Percentiles rank a stretch among this genome's conserved stretches.
Conservation (phyloP, 2,113 vertebrate genomes). For the Cyprinodon tularosa region DNA sequence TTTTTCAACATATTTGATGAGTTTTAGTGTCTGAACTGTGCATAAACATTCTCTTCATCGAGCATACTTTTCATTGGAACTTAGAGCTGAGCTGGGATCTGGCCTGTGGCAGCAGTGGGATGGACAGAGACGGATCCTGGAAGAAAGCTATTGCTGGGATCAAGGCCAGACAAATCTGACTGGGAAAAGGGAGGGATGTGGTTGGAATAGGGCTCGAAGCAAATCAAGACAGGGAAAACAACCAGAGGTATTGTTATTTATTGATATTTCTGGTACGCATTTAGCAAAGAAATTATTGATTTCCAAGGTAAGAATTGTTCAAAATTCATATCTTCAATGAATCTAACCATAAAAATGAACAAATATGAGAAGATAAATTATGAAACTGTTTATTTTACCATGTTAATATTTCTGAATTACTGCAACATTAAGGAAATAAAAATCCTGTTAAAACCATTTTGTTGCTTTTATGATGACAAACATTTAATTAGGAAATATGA, state of each 20-base stretch:
- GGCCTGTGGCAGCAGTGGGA: constrained; percentile 57
- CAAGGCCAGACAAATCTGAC: constrained; percentile 55
- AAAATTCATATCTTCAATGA: background rate
- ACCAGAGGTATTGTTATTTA: constrained; percentile 16
- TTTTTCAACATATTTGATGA: constrained; percentile 8
- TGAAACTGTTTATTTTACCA: background rate
- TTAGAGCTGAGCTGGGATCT: constrained; percentile 29
- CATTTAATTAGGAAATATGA: background rate
- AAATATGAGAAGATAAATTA: background rate
- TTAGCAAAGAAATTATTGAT: constrained; percentile 9
- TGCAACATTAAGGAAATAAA: background rate
- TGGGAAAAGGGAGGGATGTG: constrained; percentile 54
- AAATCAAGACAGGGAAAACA: constrained; percentile 43
- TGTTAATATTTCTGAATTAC: background rate
- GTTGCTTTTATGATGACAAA: background rate
- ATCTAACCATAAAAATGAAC: background rate
- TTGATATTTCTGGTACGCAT: constrained; percentile 35
- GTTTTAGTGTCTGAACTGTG: constrained; percentile 11
- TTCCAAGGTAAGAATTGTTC: background rate
- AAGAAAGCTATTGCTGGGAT: constrained; percentile 43
- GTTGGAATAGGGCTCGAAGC: constrained; percentile 39
- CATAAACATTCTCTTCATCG: constrained; percentile 32
- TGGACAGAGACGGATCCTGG: constrained; percentile 36
- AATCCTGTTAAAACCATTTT: background rate
- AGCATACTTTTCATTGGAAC: constrained; percentile 29